Conservation (phyloP, 1,140 invertebrate genomes). For the Geopemphigus sp. region DNA sequence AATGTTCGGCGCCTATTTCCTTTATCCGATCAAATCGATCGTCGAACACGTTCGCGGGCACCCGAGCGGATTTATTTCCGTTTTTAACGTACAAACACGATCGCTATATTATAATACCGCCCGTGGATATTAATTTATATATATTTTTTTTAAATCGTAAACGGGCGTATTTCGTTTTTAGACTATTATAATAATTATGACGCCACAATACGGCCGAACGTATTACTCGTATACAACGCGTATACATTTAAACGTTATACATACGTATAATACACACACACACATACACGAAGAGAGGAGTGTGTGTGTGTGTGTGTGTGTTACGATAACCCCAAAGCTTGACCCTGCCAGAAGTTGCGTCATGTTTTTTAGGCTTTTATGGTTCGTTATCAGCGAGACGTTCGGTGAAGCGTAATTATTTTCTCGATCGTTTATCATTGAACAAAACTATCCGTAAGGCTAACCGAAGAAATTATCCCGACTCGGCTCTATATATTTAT, state of each 20-base stretch:
- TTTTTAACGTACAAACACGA: too few relatives aligned
- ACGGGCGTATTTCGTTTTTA: slow-evolving; percentile 7
- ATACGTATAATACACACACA: not conserved
- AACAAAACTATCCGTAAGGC: slow-evolving; percentile 26
- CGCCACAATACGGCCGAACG: not conserved
- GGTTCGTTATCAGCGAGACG: slow-evolving; percentile 23
- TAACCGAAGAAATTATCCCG: slow-evolving; percentile 14
- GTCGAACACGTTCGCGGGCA: too few relatives aligned
- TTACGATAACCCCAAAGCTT: slow-evolving; percentile 34
- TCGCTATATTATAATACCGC: too few relatives aligned
- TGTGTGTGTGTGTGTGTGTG: not conserved
- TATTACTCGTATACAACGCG: not conserved
- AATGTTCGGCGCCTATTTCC: too few relatives aligned
- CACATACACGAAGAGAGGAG: not conserved
- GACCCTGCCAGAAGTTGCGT: slow-evolving; percentile 42
- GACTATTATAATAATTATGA: slow-evolving; percentile 9
- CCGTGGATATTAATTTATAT: not conserved
- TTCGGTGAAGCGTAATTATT: slow-evolving; percentile 45
- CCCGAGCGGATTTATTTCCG: too few relatives aligned
- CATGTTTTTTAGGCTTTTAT: slow-evolving; percentile 43
- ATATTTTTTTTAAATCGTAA: not conserved
- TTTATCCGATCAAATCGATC: too few relatives aligned
- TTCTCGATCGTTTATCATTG: slow-evolving; percentile 38
- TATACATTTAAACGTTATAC: not conserved
- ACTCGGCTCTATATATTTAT: not conserved